phyloP scores from a whole-genome alignment of 2,888 invertebrate species.

The Polylopha cassiicola region DNA sequence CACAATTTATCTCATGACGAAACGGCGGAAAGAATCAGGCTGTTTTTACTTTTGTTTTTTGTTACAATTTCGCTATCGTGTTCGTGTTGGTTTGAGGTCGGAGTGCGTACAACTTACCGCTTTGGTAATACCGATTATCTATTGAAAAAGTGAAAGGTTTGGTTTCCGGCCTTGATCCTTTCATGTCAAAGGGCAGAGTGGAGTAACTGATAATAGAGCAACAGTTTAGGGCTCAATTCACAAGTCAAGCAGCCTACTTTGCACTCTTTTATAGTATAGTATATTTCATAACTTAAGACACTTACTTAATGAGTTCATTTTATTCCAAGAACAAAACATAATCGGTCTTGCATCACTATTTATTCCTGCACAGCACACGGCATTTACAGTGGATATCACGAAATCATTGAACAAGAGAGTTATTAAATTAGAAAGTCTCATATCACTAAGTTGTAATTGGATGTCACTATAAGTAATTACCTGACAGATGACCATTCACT shows the following conservation, averaged over 20 bases:
- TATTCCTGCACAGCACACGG: too few species aligned
- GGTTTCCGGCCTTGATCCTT: constrained; percentile 32
- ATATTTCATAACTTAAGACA: too few species aligned
- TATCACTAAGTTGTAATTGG: constrained; percentile 30
- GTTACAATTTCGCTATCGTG: constrained; percentile 35
- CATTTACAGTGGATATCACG: too few species aligned
- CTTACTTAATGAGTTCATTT: too few species aligned
- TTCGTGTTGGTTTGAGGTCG: constrained; percentile 40
- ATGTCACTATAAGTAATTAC: constrained; percentile 48
- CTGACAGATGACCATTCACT: constrained; percentile 32
- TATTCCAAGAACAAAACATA: too few species aligned
- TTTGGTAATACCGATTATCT: constrained; percentile 31
- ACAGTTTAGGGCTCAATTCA: constrained; percentile 7
- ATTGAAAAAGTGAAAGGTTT: constrained; percentile 37
- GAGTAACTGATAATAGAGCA: constrained; percentile 26
- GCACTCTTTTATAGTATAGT: too few species aligned
- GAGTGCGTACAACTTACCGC: constrained; percentile 36
- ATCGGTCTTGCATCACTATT: too few species aligned
- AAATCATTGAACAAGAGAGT: too few species aligned
- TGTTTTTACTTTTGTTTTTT: constrained; percentile 41
- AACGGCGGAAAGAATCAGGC: constrained; percentile 33
- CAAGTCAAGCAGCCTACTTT: too few species aligned
- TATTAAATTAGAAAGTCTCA: constrained; percentile 24
- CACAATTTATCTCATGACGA: constrained; percentile 45
- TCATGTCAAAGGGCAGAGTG: constrained; percentile 34